Evolutionary conservation across 2,113 vertebrate genomes (phyloP), one percentile per base, ranked within the genome.

Genomic region (Sylvia atricapilla): DNA sequence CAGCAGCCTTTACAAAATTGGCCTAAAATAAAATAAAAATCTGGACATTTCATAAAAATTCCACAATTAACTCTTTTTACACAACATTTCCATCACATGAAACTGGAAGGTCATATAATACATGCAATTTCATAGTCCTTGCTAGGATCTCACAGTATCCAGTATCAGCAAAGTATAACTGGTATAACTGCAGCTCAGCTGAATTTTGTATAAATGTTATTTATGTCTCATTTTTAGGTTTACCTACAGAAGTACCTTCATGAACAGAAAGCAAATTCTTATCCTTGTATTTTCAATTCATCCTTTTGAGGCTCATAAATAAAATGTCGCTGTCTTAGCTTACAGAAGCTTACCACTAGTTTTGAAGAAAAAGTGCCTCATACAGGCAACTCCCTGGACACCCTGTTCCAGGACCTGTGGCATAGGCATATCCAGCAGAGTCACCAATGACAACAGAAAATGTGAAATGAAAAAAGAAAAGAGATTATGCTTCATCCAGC

Each of bases 371-470:
- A 99, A 98, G 90, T 99, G 99, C 94, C 96, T 99, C 53, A 95
- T 99, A 56, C 99, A 99, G 97, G 98, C 98, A 62, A 99, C 99
- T 2, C 98, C 98, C 70, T 99, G 99, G 99, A 99, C 98, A 44
- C 98, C 98, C 52, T 99, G 99, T 92, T 99, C 99, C 56, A 98
- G 96, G 92, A 99, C 98, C 80, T 99, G 99, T 25, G 99, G 98
- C 64, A 97, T 99, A 58, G 99, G 99, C 47, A 98, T 99, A 93
- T 99, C 99, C 31, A 98, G 98, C 44, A 98, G 99, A 9, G 98
- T 99, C 84, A 99, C 98, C 97, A 99, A 99, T 1, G 98, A 99
- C 89, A 99, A 99, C 95, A 92, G 94, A 91, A 98, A 98, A 66
- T 99, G 99, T 95, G 98, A 99, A 97, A 98, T 99, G 98, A 98